Evolutionary conservation across 2,797 vertebrate genomes (phyloP).

Genomic region (Darevskia mixta): DNA sequence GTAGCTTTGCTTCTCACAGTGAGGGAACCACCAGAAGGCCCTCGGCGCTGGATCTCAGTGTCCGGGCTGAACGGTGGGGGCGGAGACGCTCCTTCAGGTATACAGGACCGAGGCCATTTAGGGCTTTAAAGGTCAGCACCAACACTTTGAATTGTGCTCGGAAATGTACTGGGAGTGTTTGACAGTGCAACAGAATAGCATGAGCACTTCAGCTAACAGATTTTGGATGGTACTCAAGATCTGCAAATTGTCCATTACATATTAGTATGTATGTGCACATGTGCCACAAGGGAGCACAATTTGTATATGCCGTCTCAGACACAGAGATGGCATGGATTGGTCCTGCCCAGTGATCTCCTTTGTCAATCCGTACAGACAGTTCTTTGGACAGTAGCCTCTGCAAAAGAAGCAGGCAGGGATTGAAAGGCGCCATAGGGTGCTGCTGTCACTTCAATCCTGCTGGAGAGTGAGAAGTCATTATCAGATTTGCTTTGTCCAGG

Average conservation of each 20-base stretch:
- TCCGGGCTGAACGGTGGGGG: too few species aligned
- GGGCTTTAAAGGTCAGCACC: too few species aligned
- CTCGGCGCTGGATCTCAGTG: too few species aligned
- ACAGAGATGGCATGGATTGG: background rate
- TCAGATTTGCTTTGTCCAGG: constrained; percentile 36
- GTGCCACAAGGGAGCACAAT: background rate
- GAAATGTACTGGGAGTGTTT: too few species aligned
- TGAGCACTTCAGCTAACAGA: background rate
- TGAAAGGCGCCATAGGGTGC: background rate
- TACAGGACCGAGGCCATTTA: too few species aligned
- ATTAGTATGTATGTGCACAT: background rate
- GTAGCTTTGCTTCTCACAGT: too few species aligned
- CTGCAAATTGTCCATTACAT: background rate
- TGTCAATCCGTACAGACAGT: background rate
- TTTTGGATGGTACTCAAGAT: background rate
- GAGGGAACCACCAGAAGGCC: too few species aligned
- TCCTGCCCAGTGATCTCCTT: background rate
- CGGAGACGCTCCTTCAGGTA: too few species aligned
- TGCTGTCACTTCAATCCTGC: background rate
- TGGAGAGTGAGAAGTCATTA: constrained; percentile 9
- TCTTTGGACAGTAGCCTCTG: background rate
- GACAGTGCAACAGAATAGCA: background rate
- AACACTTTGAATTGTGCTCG: too few species aligned
- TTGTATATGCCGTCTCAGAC: background rate
- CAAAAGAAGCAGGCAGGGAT: background rate